These are phyloP conservation scores for Euleptes europaea DNA, from an alignment of 2,113 vertebrate species.

Conservation along the genomic window DNA sequence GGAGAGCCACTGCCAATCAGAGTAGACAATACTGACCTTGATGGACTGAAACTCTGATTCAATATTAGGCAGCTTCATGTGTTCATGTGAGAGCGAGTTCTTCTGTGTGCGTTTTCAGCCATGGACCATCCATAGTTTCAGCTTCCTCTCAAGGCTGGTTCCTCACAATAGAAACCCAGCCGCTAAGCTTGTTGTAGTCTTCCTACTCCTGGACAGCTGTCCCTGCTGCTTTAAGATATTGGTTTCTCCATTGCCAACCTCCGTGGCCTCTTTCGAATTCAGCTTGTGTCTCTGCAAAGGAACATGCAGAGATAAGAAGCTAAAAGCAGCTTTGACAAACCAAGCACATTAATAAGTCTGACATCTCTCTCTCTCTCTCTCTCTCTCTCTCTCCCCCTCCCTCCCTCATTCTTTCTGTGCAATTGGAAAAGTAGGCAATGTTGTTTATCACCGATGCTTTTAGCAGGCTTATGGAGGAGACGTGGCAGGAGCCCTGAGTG, in stretches of 20 bases:
- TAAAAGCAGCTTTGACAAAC: slow-evolving; percentile 53
- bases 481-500: not conserved
- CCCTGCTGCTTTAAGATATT: slow-evolving; percentile 29
- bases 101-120: not conserved
- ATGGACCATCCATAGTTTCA: not conserved
- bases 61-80: no score
- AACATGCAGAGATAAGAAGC: slow-evolving; percentile 53
- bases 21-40: no score
- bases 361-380: slow-evolving; percentile 15
- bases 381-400: slow-evolving; percentile 4
- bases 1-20: no score
- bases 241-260: slow-evolving; percentile 26
- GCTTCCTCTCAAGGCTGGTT: not conserved
- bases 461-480: slow-evolving; percentile 26
- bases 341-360: slow-evolving; percentile 59
- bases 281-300: slow-evolving; percentile 13
- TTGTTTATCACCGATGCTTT: slow-evolving; percentile 38
- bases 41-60: no score
- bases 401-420: not conserved
- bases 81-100: no score
- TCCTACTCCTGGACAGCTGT: not conserved
- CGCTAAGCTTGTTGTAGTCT: not conserved
- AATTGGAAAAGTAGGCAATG: slow-evolving; percentile 33
- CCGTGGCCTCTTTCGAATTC: slow-evolving; percentile 45
- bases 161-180: not conserved